These are phyloP conservation scores for Sipha flava DNA, from an alignment of 1,140 invertebrate species.

Conservation along the genomic window DNA sequence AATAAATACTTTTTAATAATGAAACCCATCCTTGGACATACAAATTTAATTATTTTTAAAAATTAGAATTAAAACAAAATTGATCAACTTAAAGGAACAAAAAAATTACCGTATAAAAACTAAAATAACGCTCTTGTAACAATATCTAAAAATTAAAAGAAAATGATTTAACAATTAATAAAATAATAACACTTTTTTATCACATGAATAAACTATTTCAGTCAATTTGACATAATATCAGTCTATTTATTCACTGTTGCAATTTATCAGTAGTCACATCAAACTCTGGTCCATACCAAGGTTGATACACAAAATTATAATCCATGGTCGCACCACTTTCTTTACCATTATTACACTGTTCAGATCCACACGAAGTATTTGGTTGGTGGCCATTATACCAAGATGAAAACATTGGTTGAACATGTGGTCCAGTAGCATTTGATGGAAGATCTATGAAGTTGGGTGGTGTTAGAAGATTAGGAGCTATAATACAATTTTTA, in stretches of 20 bases:
- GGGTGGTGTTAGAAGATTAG: neutral
- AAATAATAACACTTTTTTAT: neutral
- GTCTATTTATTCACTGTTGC: neutral
- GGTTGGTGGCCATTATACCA: neutral
- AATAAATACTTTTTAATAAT: neutral
- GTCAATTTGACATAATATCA: neutral
- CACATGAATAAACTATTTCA: neutral
- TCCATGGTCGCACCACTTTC: neutral
- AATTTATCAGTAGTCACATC: neutral
- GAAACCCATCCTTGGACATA: neutral
- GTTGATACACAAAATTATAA: constrained; percentile 20
- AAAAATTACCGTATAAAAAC: neutral
- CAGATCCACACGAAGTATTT: neutral
- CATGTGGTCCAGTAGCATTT: neutral
- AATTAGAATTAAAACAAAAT: neutral
- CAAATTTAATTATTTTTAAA: neutral
- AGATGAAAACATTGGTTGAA: neutral
- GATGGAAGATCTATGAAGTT: neutral
- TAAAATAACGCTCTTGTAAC: too few relatives aligned
- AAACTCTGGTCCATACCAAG: neutral
- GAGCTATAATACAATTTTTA: neutral
- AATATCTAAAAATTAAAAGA: neutral
- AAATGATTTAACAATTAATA: neutral
- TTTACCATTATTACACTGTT: neutral
- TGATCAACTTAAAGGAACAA: neutral